Conservation (phyloP, 2,113 vertebrate species). For the Etheostoma cragini region DNA sequence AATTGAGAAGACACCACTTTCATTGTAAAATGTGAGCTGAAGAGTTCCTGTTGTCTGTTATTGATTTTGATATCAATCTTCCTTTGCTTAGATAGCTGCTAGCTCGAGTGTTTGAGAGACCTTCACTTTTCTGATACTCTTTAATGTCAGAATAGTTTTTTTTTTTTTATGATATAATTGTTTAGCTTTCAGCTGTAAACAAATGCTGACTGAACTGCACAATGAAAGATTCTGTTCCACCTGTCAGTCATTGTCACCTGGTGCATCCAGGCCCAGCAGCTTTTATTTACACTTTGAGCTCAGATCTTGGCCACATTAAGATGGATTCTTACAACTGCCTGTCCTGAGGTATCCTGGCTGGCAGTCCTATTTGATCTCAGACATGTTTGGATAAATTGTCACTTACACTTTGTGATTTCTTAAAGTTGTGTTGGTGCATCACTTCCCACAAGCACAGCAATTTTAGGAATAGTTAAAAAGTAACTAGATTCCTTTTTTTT, state of each 20-base stretch:
- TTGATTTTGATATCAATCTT: conserved; percentile 28
- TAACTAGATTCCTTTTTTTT: neutral
- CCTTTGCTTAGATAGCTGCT: neutral
- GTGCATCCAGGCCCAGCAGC: neutral
- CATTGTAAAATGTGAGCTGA: conserved; percentile 1
- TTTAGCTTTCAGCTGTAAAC: neutral
- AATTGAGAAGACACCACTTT: neutral
- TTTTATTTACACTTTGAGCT: conserved; percentile 3
- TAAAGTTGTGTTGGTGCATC: conserved; percentile 6
- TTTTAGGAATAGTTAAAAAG: neutral
- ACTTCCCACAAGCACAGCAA: neutral
- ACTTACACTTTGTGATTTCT: conserved; percentile 23
- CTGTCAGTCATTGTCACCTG: neutral
- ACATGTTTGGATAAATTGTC: conserved; percentile 18
- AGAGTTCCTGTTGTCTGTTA: neutral
- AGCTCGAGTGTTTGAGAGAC: neutral
- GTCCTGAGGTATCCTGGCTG: neutral
- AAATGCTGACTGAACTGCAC: neutral
- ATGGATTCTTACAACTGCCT: neutral
- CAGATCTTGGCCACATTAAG: neutral
- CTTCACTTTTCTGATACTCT: neutral
- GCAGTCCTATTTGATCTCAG: neutral
- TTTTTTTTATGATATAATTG: neutral
- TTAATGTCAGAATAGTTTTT: neutral
- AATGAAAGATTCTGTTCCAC: neutral